phyloP scores from a whole-genome alignment of 2,113 vertebrate genomes.

The Tringa solitaria region DNA sequence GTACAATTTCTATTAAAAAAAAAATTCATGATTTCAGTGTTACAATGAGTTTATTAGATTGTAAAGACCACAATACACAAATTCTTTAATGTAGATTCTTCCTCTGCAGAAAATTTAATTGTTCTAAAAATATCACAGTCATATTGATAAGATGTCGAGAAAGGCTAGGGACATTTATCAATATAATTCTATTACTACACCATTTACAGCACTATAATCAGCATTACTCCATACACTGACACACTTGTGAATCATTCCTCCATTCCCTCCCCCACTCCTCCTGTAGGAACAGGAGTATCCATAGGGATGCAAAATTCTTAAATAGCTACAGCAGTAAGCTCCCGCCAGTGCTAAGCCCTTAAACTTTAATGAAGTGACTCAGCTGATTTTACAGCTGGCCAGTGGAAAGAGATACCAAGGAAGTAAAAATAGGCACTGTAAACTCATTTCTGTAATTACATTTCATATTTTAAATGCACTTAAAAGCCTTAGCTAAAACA shows the following conservation, averaged over 20 bases:
- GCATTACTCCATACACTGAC: neutral
- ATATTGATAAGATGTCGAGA: neutral
- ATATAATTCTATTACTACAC: neutral
- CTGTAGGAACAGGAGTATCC: neutral
- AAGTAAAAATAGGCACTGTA: neutral
- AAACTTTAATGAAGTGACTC: slow-evolving; percentile 26
- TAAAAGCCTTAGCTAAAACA: neutral
- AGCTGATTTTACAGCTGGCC: slow-evolving; percentile 23
- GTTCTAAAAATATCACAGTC: neutral
- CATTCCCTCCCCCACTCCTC: neutral
- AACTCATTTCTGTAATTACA: neutral
- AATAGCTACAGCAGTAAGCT: slow-evolving; percentile 5
- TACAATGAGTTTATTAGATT: neutral
- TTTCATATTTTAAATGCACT: neutral
- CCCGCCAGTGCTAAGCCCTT: neutral
- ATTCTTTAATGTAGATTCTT: neutral
- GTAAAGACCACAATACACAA: neutral
- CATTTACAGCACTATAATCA: neutral
- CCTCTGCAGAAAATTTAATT: neutral
- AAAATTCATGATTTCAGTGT: neutral
- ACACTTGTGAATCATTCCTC: neutral
- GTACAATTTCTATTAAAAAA: neutral
- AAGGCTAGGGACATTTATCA: neutral
- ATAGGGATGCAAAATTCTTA: neutral
- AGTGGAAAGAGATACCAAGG: neutral